phyloP scores from a whole-genome alignment of 2,888 invertebrate species.

The Cheilosia vernalis region DNA sequence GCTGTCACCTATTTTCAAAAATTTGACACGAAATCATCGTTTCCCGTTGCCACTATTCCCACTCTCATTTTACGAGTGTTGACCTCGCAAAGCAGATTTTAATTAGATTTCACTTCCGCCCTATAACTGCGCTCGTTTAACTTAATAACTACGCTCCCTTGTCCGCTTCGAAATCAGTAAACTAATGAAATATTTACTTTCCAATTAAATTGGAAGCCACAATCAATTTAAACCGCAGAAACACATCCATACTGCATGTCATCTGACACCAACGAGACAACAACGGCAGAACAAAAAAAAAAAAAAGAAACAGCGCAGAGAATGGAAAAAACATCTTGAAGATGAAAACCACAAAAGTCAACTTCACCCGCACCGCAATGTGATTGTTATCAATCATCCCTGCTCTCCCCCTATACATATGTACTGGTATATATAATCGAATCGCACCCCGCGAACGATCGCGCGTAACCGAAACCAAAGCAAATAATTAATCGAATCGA shows the following conservation, averaged over 20 bases:
- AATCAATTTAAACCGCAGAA: constrained; percentile 65
- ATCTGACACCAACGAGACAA: constrained; percentile 52
- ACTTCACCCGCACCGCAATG: constrained; percentile 55
- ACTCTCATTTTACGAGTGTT: neutral
- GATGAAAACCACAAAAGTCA: constrained; percentile 48
- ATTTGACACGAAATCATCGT: too few relatives aligned
- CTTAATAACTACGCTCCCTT: constrained; percentile 23
- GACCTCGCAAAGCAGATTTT: constrained; percentile 10
- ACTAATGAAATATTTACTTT: constrained; percentile 74
- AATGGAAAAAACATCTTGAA: constrained; percentile 54
- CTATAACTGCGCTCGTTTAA: constrained; percentile 11
- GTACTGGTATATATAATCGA: neutral
- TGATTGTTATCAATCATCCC: constrained; percentile 68
- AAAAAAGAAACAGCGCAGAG: constrained; percentile 1
- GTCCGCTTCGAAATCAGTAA: constrained; percentile 42
- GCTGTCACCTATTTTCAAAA: too few relatives aligned
- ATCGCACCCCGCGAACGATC: constrained; percentile 8
- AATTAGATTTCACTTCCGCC: constrained; percentile 62
- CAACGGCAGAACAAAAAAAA: neutral
- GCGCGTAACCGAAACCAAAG: constrained; percentile 56
- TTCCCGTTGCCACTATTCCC: too few relatives aligned
- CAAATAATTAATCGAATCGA: constrained; percentile 73
- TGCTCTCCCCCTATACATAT: neutral
- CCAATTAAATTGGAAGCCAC: constrained; percentile 73
- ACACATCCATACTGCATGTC: constrained; percentile 55